Base-by-base conservation (phyloP, 2,797 vertebrate genomes). In the Melanotaenia maccullochi region DNA sequence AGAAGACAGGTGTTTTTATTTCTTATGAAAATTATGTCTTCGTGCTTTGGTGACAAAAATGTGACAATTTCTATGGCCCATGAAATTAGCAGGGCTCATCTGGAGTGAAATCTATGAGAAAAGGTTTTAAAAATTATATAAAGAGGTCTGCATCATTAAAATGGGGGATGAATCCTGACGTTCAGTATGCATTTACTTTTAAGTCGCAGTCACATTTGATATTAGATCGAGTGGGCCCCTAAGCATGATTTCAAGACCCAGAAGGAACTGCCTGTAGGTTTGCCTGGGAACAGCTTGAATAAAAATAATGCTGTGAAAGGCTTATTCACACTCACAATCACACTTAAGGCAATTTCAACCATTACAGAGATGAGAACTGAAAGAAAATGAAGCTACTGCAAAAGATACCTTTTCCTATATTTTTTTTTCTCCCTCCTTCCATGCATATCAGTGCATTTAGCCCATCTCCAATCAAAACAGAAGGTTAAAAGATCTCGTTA, bases 251-350 rank as follows among this genome's bases (percentile, higher is more conserved):
- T 84, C 75, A 85, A 32, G 61, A 84, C 74, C 82, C 78, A 61
- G 86, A 85, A 86, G 83, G 79, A 91, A 86, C 33, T 68, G 87
- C 87, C 90, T 91, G 81, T 81, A 86, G 90, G 83, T 91, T 81
- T 89, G 88, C 85, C 89, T 75, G 79, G 70, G 77, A 90, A 83
- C 85, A 85, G 81, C 82, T 82, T 90, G 90, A 92, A 90, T 88
- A 90, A 87, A 92, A 91, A 90, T 90, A 85, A 85, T 87, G 78
- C 84, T 78, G 84, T 84, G 87, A 91, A 92, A 91, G 76, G 71
- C 87, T 90, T 81, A 82, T 90, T 90, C 82, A 24, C 79, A 78
- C 84, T 84, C 85, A 89, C 85, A 91, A 89, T 92, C 83, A 83
- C 91, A 92, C 90, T 89, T 85, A 83, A 78, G 76, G 91, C 88